Evolutionary conservation across 2,888 invertebrate species (phyloP).

Genomic region (Agrenia bidenticulata): DNA sequence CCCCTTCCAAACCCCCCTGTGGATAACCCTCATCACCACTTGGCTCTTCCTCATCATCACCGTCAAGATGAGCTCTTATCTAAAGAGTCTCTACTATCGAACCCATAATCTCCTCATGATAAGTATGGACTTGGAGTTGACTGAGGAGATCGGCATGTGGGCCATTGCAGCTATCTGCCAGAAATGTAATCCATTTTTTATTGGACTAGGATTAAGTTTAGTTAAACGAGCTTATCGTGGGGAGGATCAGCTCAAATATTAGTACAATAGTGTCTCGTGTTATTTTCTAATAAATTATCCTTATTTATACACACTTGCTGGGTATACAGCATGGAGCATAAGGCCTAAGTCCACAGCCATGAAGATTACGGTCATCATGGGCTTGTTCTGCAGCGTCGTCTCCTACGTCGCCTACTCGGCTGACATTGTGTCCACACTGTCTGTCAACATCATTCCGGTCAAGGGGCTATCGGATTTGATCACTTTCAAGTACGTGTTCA

Average conservation of each 20-base stretch:
- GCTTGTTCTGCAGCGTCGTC: slow-evolving; percentile 26
- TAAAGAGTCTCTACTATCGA: slow-evolving; percentile 12
- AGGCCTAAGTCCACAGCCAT: slow-evolving; percentile 20
- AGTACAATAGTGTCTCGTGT: too few species aligned
- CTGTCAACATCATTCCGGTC: slow-evolving; percentile 28
- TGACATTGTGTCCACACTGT: slow-evolving; percentile 36
- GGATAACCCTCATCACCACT: slow-evolving; percentile 27
- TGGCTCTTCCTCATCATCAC: slow-evolving; percentile 26
- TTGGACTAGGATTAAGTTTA: too few species aligned
- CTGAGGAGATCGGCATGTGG: slow-evolving; percentile 25
- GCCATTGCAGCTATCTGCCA: slow-evolving; percentile 23
- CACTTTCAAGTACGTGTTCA: slow-evolving; percentile 27
- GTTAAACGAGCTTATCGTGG: too few species aligned
- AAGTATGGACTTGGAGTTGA: slow-evolving; percentile 6
- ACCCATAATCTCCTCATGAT: too few species aligned
- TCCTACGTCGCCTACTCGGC: slow-evolving; percentile 37
- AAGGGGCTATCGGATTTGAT: slow-evolving; percentile 25
- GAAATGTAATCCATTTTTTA: slow-evolving; percentile 23
- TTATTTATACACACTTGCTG: too few species aligned
- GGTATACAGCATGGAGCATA: slow-evolving; percentile 29
- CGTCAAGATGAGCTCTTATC: slow-evolving; percentile 10
- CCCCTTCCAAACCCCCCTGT: slow-evolving; percentile 35
- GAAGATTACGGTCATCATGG: slow-evolving; percentile 23
- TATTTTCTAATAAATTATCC: too few species aligned
- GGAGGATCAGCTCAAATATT: too few species aligned